Percentiles rank a stretch among this genome's conserved stretches.
Conservation (phyloP, 2,113 vertebrate species). For the Erythrolamprus reginae region DNA sequence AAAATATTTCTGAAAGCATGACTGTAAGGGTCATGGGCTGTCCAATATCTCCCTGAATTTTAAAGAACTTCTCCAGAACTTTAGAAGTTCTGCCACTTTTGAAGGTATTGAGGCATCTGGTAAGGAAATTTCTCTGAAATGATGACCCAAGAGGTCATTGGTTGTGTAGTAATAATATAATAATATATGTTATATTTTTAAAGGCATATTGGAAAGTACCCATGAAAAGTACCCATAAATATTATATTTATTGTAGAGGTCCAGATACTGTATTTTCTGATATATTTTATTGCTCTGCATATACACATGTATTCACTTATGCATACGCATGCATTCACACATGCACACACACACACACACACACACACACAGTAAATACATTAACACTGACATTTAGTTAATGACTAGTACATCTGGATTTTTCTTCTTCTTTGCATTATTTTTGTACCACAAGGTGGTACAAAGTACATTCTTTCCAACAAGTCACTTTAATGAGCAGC, state of each 20-base stretch:
- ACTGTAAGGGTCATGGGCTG: neutral
- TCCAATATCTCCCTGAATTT: neutral
- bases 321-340: no score
- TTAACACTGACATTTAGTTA: neutral
- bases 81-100: neutral
- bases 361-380: neutral
- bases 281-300: neutral
- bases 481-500: conserved; percentile 40
- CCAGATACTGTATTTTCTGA: neutral
- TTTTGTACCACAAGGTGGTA: conserved; percentile 19
- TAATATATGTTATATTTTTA: neutral
- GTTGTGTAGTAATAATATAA: neutral
- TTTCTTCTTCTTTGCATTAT: neutral
- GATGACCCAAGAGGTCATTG: neutral
- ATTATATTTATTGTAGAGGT: neutral
- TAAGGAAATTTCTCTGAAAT: neutral
- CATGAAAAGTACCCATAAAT: neutral
- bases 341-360: no score
- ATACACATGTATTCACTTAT: neutral
- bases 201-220: neutral
- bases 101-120: neutral
- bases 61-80: neutral
- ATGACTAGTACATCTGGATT: conserved; percentile 30
- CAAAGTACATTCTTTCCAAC: conserved; percentile 21
- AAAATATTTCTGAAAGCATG: neutral